phyloP scores from a whole-genome alignment of 1,140 invertebrate genomes.

The Zaprionus taronus region DNA sequence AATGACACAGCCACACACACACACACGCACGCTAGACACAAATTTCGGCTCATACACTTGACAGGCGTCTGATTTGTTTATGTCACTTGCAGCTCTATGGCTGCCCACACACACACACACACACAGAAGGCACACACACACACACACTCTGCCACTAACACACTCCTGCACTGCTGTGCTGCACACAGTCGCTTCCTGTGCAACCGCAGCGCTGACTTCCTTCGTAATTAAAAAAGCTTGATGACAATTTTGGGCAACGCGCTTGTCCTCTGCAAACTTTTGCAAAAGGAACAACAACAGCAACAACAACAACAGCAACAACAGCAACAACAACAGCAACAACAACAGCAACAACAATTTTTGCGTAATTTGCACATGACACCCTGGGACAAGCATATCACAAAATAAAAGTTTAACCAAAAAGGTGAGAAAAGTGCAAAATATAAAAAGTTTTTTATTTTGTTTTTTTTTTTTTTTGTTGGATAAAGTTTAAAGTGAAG shows the following conservation, averaged over 20 bases:
- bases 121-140: background rate
- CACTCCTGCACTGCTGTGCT: background rate
- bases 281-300: conserved; percentile 24
- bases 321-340: conserved; percentile 41
- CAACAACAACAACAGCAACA: conserved; percentile 28
- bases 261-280: conserved; percentile 55
- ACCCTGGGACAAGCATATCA: conserved; percentile 34
- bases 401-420: conserved; percentile 23
- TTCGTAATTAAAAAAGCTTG: conserved; percentile 80
- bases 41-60: conserved; percentile 61
- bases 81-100: conserved; percentile 80
- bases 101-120: conserved; percentile 63
- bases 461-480: background rate
- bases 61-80: conserved; percentile 82
- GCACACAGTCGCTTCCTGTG: conserved; percentile 1
- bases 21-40: conserved; percentile 32
- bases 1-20: conserved; percentile 56
- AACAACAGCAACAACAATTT: conserved; percentile 38
- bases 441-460: background rate
- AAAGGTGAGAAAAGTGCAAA: conserved; percentile 2
- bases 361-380: conserved; percentile 40
- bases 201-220: conserved; percentile 41
- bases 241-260: conserved; percentile 76
- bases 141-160: conserved; percentile 19
- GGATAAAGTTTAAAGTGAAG: background rate